Conservation (phyloP, 2,888 invertebrate genomes). For the Cyclophora albipunctata region DNA sequence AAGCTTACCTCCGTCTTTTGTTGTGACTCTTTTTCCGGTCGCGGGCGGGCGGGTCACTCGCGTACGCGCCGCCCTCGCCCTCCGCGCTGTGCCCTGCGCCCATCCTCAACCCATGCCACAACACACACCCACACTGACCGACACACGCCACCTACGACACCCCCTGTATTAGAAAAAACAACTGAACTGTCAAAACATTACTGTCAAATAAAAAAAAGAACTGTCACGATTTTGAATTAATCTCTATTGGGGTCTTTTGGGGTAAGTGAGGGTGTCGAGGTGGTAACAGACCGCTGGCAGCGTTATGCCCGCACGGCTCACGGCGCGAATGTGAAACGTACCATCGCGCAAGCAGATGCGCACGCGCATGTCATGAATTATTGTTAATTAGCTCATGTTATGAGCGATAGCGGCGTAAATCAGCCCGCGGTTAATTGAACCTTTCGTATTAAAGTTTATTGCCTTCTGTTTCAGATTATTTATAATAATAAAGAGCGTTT, state of each 20-base stretch:
- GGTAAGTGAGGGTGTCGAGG: slow-evolving; percentile 42
- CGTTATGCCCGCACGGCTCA: slow-evolving; percentile 56
- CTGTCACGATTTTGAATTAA: background rate
- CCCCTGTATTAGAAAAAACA: slow-evolving; percentile 24
- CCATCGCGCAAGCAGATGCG: slow-evolving; percentile 54
- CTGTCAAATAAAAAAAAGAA: slow-evolving; percentile 2
- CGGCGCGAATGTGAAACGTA: slow-evolving; percentile 69
- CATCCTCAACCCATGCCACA: slow-evolving; percentile 68
- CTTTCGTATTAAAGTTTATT: background rate
- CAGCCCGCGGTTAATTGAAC: background rate
- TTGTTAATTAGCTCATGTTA: slow-evolving; percentile 51
- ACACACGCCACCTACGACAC: slow-evolving; percentile 56
- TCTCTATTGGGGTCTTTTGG: background rate
- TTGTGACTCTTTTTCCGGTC: slow-evolving; percentile 53
- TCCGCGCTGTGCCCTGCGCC: slow-evolving; percentile 72
- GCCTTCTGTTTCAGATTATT: too few relatives aligned
- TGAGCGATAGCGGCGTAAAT: slow-evolving; percentile 28
- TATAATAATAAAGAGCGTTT: too few relatives aligned
- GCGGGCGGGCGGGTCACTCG: slow-evolving; percentile 68
- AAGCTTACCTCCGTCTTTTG: slow-evolving; percentile 64
- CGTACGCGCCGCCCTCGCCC: slow-evolving; percentile 63
- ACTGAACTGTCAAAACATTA: slow-evolving; percentile 3
- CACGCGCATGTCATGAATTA: slow-evolving; percentile 49
- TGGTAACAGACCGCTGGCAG: slow-evolving; percentile 35
- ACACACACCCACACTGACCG: slow-evolving; percentile 62